Conservation (phyloP, 2,797 vertebrate genomes). For the Squalus acanthias region DNA sequence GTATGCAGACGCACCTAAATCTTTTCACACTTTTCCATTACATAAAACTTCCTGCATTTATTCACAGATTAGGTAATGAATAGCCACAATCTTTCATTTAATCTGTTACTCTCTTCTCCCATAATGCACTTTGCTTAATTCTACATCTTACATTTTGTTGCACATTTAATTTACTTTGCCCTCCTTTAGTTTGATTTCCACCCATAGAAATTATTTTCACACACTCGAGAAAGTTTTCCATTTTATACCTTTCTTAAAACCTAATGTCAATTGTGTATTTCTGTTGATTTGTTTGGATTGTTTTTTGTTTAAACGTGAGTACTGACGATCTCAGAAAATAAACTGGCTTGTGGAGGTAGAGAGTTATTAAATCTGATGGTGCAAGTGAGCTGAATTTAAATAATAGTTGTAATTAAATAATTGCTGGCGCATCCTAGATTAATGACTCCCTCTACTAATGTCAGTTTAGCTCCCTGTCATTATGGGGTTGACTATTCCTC, state of each 20-base stretch:
- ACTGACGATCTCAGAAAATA: neutral
- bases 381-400: slow-evolving; percentile 20
- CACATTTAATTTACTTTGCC: neutral
- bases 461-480: neutral
- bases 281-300: neutral
- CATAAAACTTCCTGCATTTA: neutral
- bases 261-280: neutral
- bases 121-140: neutral
- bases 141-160: neutral
- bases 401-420: neutral
- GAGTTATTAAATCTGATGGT: neutral
- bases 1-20: neutral
- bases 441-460: neutral
- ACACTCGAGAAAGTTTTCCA: neutral
- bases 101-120: neutral
- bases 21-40: neutral
- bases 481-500: neutral
- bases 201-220: slow-evolving; percentile 4
- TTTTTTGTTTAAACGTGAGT: neutral
- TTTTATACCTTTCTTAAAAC: neutral
- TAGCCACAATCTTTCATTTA: neutral
- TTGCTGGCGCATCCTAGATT: neutral
- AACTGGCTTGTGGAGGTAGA: neutral
- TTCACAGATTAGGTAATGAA: neutral
- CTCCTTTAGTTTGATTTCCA: neutral